phyloP scores from a whole-genome alignment of 2,113 vertebrate species.

The Junco hyemalis region DNA sequence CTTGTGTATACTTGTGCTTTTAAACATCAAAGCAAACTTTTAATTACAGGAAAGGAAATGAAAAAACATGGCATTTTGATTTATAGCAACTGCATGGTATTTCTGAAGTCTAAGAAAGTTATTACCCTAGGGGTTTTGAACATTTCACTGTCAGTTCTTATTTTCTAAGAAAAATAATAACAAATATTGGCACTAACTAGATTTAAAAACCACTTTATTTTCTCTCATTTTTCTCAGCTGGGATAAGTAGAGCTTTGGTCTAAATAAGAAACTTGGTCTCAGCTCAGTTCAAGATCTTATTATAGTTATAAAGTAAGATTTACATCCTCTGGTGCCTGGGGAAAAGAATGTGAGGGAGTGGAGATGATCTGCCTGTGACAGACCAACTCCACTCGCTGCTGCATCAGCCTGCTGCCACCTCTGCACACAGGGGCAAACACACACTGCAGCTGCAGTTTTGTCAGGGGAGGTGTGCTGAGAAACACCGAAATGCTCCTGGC shows the following conservation, averaged over 20 bases:
- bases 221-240: background rate
- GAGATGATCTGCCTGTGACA: background rate
- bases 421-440: background rate
- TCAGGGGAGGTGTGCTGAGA: background rate
- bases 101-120: constrained; percentile 19
- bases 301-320: background rate
- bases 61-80: constrained; percentile 26
- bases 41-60: constrained; percentile 28
- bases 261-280: background rate
- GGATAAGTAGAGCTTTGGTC: background rate
- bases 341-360: background rate
- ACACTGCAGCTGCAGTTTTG: background rate
- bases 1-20: background rate
- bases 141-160: background rate
- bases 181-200: background rate
- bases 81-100: background rate
- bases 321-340: background rate
- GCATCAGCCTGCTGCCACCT: background rate
- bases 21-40: constrained; percentile 26
- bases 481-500: background rate
- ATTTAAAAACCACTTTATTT: background rate
- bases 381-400: accelerated
- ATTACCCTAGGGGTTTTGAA: background rate
- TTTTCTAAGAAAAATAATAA: background rate
- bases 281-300: background rate